Percentiles rank a stretch among this genome's conserved stretches.
Conservation (phyloP, 1,140 invertebrate species). For the Venustaconcha ellipsiformis region DNA sequence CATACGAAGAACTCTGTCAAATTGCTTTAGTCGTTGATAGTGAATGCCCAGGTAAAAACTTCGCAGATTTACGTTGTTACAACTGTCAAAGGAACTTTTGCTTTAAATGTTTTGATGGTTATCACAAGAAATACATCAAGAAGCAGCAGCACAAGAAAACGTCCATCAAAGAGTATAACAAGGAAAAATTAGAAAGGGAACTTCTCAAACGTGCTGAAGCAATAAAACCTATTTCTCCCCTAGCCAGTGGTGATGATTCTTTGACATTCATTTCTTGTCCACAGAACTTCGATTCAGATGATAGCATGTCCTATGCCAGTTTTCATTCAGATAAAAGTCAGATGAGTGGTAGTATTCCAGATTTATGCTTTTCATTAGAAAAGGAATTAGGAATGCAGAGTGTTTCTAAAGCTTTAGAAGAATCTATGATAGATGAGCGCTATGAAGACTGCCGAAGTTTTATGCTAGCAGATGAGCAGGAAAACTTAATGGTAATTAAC, state of each 20-base stretch:
- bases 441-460: constrained; percentile 57
- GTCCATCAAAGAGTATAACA: constrained; percentile 43
- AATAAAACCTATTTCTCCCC: constrained; percentile 55
- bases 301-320: constrained; percentile 45
- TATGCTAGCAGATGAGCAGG: constrained; percentile 67
- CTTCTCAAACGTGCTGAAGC: constrained; percentile 18
- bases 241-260: constrained; percentile 47
- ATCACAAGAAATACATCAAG: constrained; percentile 51
- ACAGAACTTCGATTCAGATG: constrained; percentile 37
- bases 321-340: constrained; percentile 49
- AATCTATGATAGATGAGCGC: constrained; percentile 35
- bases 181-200: constrained; percentile 25
- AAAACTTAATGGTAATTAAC: constrained; percentile 56
- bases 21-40: constrained; percentile 32
- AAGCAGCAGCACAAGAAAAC: constrained; percentile 46
- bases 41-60: constrained; percentile 63
- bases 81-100: constrained; percentile 65
- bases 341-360: constrained; percentile 43
- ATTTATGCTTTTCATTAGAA: constrained; percentile 36
- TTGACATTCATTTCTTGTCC: constrained; percentile 60
- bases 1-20: constrained; percentile 60
- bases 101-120: constrained; percentile 59
- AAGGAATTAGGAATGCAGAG: constrained; percentile 25
- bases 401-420: constrained; percentile 36
- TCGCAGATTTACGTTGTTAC: constrained; percentile 65